Conservation (phyloP, 2,888 invertebrate genomes). For the Vesta saturnalis region DNA sequence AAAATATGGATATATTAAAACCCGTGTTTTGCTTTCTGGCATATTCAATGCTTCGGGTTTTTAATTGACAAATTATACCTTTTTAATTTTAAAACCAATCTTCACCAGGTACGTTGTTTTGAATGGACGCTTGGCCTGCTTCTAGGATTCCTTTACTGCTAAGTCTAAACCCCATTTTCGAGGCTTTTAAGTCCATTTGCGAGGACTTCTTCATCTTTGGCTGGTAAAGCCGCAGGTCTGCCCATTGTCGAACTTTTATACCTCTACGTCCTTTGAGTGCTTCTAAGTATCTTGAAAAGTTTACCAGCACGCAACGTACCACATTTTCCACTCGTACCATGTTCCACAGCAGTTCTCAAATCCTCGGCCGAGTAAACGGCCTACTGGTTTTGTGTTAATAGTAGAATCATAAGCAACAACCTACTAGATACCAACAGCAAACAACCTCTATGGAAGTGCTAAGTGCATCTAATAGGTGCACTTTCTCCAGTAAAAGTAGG, state of each 20-base stretch:
- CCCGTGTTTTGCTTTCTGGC: slow-evolving; percentile 46
- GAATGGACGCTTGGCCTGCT: slow-evolving; percentile 45
- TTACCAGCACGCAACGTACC: too few relatives aligned
- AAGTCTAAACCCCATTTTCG: slow-evolving; percentile 45
- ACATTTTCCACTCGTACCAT: slow-evolving; percentile 13
- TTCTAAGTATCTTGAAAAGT: slow-evolving; percentile 22
- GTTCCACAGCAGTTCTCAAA: slow-evolving; percentile 3
- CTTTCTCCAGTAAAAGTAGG: too few relatives aligned
- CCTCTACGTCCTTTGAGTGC: slow-evolving; percentile 18
- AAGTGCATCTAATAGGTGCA: too few relatives aligned
- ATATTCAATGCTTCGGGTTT: slow-evolving; percentile 53
- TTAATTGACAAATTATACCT: slow-evolving; percentile 40
- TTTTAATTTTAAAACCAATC: slow-evolving; percentile 46
- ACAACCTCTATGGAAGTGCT: too few relatives aligned
- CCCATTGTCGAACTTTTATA: slow-evolving; percentile 4
- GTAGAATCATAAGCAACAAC: too few relatives aligned
- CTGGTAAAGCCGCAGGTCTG: neutral
- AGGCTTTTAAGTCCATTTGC: too few relatives aligned
- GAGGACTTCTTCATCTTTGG: too few relatives aligned
- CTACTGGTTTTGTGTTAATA: neutral
- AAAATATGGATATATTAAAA: slow-evolving; percentile 42
- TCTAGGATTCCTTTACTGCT: slow-evolving; percentile 41
- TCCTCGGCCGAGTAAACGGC: slow-evolving; percentile 11
- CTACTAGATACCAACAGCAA: too few relatives aligned
- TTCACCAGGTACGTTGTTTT: slow-evolving; percentile 46